Conservation (phyloP, 2,797 vertebrate species). For the Florisuga fusca region DNA sequence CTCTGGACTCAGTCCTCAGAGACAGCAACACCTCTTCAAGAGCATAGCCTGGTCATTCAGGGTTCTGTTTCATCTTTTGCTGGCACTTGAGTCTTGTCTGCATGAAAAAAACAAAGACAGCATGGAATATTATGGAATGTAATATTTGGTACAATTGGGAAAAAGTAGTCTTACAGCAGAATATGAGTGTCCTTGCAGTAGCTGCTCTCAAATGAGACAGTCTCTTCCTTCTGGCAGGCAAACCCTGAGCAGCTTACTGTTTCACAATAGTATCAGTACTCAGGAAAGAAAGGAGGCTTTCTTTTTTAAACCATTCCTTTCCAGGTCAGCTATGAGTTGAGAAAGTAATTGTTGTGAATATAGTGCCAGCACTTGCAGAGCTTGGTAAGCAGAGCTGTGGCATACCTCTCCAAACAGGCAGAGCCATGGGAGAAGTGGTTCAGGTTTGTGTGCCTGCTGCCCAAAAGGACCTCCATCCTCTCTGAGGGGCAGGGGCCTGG, state of each 20-base stretch:
- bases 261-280: not conserved
- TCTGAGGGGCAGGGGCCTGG: rapidly evolving
- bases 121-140: not conserved
- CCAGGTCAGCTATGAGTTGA: not conserved
- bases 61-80: not conserved
- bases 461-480: not conserved
- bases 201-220: not conserved
- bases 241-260: not conserved
- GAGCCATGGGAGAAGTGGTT: not conserved
- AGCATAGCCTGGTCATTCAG: not conserved
- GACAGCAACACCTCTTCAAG: not conserved
- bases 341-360: not conserved
- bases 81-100: not conserved
- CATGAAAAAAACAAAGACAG: not conserved
- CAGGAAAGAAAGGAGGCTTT: not conserved
- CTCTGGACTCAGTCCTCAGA: not conserved
- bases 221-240: not conserved
- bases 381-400: not conserved
- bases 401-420: not conserved
- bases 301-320: not conserved
- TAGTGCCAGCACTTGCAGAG: not conserved
- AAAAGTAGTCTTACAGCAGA: not conserved
- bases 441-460: not conserved
- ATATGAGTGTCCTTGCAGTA: not conserved
- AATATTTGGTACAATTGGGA: not conserved